Conservation (phyloP, 2,888 invertebrate species). For the Cylindroiulus punctatus region DNA sequence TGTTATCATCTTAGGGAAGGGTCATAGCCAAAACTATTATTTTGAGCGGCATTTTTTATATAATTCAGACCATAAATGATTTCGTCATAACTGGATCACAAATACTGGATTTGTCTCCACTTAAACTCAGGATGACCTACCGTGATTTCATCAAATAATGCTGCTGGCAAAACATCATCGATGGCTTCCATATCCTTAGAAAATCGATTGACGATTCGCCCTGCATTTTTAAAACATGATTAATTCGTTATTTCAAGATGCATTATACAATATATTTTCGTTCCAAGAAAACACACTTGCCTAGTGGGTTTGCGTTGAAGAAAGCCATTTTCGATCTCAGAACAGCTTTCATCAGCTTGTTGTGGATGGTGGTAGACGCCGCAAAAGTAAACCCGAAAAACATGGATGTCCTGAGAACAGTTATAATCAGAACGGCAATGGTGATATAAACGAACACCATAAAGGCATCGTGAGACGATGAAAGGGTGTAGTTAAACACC, state of each 20-base stretch:
- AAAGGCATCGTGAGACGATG: slow-evolving; percentile 58
- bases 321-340: slow-evolving; percentile 84
- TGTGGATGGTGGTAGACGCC: slow-evolving; percentile 81
- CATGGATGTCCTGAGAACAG: slow-evolving; percentile 73
- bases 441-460: slow-evolving; percentile 19
- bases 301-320: slow-evolving; percentile 89
- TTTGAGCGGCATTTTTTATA: too few species aligned
- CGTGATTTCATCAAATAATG: slow-evolving; percentile 36
- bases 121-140: slow-evolving; percentile 14
- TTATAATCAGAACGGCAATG: not conserved
- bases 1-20: too few species aligned
- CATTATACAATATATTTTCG: too few species aligned
- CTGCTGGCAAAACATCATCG: slow-evolving; percentile 48
- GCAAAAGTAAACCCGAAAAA: slow-evolving; percentile 82
- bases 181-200: slow-evolving; percentile 54
- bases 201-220: slow-evolving; percentile 53
- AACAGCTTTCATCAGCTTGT: slow-evolving; percentile 85
- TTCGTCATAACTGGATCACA: too few species aligned
- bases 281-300: too few species aligned
- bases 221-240: not conserved
- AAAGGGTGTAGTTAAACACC: slow-evolving; percentile 55
- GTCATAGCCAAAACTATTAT: too few species aligned
- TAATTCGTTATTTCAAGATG: not conserved
- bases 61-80: too few species aligned
- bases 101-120: too few species aligned